Percentiles rank a stretch among this genome's conserved stretches.
Conservation (phyloP, 2,888 invertebrate species). For the Chydorus sphaericus region DNA sequence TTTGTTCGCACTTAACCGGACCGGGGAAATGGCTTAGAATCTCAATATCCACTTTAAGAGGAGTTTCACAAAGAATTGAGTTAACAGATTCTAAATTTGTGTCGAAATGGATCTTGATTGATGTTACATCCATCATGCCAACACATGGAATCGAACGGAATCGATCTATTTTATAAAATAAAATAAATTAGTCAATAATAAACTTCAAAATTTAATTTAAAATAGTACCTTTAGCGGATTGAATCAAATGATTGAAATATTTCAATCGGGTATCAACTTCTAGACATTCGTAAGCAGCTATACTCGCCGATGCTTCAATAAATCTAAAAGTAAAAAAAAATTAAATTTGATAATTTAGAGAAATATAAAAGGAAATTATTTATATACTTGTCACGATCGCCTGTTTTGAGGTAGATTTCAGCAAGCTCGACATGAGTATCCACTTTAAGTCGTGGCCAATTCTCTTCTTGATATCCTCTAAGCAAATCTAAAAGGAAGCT, state of each 20-base stretch:
- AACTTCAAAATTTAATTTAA: background rate
- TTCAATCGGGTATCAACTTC: conserved; percentile 56
- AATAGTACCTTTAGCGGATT: conserved; percentile 7
- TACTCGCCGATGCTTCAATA: conserved; percentile 59
- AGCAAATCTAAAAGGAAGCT: conserved; percentile 75
- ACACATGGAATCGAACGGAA: background rate
- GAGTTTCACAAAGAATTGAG: background rate
- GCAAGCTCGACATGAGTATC: conserved; percentile 71
- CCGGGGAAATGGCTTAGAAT: background rate
- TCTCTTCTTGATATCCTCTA: conserved; percentile 71
- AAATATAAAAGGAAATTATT: background rate
- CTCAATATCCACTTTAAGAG: background rate
- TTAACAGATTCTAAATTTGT: background rate
- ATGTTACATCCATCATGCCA: background rate
- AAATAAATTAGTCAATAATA: background rate
- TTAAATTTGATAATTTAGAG: conserved; percentile 12
- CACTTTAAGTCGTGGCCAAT: conserved; percentile 68
- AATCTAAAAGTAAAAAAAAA: conserved; percentile 37
- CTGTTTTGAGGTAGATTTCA: conserved; percentile 65
- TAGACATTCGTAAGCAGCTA: conserved; percentile 58
- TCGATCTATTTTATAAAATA: background rate
- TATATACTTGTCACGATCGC: conserved; percentile 50
- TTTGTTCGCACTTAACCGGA: background rate
- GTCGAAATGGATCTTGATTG: background rate
- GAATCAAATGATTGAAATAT: conserved; percentile 67